Base-by-base conservation (phyloP, 2,113 vertebrate species). In the Bucco capensis region DNA sequence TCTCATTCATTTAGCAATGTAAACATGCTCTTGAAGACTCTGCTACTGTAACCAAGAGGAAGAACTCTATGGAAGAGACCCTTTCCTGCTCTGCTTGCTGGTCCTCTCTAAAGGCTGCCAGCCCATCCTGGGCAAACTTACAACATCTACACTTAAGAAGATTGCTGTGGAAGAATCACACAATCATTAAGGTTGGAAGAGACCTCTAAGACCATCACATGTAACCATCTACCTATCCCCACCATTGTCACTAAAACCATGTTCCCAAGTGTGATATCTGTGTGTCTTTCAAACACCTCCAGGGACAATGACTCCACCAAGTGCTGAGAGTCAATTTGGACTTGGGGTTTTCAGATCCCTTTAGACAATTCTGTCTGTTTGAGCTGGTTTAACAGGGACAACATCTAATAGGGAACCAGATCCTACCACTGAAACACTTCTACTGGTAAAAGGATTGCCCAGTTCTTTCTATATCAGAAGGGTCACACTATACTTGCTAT, bases 101-200 rank as follows among this genome's bases (percentile, higher is more conserved):
- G 12, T 62, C 21, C 9, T 54, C 14, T 75, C 40, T 53, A n/a
- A 76, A 73, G 17, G 12, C 25, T 57, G 5, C 64, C 24, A n/a
- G 19, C 4, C 16, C 8, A 22, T 70, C 67, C 19, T 57, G 27
- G 42, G 65, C 17, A 70, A 69, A 40, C 2, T 23, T 58, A 14
- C 5, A 66, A 44, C 5, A 54, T 1, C 7, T 24, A 3, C 0
- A 0, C 79, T 76, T 73, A 25, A 72, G 31, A 72, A 53, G 40
- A 83, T 19, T 53, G 14, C 4, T 53, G 10, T 9, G 22, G 25
- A 78, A 87, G 66, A 62, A n/a, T n/a, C n/a, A n/a, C n/a, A n/a
- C n/a, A n/a, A n/a, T n/a, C n/a, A n/a, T n/a, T n/a, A n/a, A n/a
- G n/a, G n/a, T n/a, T n/a, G n/a, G n/a, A n/a, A n/a, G n/a, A n/a